Percentiles rank a stretch among this genome's conserved stretches.
phyloP scores from a whole-genome alignment of 2,888 invertebrate genomes.

The Griposia aprilina region DNA sequence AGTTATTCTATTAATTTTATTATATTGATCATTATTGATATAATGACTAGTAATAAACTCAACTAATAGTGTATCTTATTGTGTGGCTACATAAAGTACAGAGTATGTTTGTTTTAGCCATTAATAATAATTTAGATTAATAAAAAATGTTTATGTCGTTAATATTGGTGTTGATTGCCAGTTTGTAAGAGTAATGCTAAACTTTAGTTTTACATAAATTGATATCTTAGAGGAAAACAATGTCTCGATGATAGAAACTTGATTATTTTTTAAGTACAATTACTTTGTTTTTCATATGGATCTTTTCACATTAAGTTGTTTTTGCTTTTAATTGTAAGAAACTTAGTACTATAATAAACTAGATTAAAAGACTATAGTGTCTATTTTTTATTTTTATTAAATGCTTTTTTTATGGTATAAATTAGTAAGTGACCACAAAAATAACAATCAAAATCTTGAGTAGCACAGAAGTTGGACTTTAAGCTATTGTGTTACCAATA shows the following conservation, averaged over 20 bases:
- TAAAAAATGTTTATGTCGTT: conserved; percentile 38
- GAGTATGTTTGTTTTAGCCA: conserved; percentile 28
- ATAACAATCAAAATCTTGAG: not conserved
- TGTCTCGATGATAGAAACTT: conserved; percentile 41
- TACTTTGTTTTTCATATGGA: conserved; percentile 39
- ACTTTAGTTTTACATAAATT: not conserved
- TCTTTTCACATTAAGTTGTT: conserved; percentile 11
- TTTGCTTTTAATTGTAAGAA: conserved; percentile 23
- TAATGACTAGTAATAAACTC: conserved; percentile 40
- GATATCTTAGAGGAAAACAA: not conserved
- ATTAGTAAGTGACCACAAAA: not conserved
- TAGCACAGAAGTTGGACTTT: not conserved
- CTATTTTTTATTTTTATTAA: not conserved
- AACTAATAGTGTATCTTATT: conserved; percentile 37
- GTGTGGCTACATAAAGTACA: not conserved
- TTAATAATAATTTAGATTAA: conserved; percentile 57
- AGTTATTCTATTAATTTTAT: conserved; percentile 33
- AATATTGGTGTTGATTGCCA: conserved; percentile 52
- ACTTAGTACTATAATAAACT: conserved; percentile 39
- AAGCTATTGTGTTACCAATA: not conserved
- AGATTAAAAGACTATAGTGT: not conserved
- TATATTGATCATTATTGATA: conserved; percentile 35
- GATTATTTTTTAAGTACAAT: conserved; percentile 42
- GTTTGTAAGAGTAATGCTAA: conserved; percentile 23
- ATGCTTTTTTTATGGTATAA: not conserved